Conservation (phyloP, 35 echinoderm and acorn worm species). For the Lytechinus variegatus region DNA sequence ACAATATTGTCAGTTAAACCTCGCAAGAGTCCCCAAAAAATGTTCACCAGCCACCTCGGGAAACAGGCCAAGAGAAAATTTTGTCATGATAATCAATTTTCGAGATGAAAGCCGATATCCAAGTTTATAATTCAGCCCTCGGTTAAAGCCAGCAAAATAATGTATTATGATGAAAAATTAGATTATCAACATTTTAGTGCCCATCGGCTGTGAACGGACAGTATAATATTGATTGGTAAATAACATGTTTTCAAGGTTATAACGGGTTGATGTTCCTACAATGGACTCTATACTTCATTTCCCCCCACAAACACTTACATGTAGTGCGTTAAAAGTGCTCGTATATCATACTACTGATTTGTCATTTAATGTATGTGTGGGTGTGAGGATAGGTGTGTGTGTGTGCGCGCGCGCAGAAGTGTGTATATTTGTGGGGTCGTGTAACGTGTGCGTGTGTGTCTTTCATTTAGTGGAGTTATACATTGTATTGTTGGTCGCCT, state of each 20-base stretch:
- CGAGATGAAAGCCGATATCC: background rate
- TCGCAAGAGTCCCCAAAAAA: background rate
- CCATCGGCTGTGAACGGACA: background rate
- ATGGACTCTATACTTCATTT: no score
- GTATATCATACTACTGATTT: no score
- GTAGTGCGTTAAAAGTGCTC: no score
- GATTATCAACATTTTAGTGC: background rate
- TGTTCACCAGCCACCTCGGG: background rate
- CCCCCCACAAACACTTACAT: no score
- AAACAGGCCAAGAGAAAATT: background rate
- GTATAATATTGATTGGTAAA: background rate
- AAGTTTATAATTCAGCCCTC: background rate
- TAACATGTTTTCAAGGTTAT: background rate
- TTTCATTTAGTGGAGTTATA: no score
- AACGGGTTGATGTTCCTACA: background rate
- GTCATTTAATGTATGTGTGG: no score
- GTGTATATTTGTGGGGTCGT: no score
- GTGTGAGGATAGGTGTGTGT: no score
- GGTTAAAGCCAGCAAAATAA: background rate
- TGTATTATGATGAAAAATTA: background rate
- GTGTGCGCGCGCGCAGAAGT: no score
- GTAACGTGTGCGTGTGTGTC: no score
- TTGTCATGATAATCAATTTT: background rate
- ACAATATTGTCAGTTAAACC: background rate
- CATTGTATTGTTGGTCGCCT: no score